phyloP scores from a whole-genome alignment of 1,140 invertebrate species.

The Yoshiicerus persimilis region DNA sequence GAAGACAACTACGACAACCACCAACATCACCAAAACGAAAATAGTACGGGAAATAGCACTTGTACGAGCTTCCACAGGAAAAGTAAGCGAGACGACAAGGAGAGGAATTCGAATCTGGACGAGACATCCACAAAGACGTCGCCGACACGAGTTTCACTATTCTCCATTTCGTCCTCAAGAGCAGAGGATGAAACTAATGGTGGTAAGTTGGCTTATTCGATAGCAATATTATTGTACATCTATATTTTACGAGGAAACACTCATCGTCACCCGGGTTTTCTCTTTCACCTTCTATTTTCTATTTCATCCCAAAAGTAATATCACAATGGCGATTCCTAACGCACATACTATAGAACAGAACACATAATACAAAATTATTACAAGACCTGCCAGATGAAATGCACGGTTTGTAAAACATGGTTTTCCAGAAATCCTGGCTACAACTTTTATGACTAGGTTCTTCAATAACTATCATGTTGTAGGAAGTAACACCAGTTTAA shows the following conservation, averaged over 20 bases:
- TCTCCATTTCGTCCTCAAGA: not conserved
- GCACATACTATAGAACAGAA: not conserved
- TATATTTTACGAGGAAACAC: not conserved
- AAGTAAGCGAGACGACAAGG: slow-evolving; percentile 11
- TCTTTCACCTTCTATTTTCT: not conserved
- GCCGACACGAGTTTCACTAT: not conserved
- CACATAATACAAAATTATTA: not conserved
- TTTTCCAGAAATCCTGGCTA: not conserved
- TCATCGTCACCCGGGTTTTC: not conserved
- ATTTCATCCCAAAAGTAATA: not conserved
- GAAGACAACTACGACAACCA: not conserved
- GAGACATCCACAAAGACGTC: not conserved
- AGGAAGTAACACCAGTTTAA: not conserved
- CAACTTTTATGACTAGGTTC: not conserved
- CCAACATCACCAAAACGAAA: not conserved
- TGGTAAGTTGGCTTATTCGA: not conserved
- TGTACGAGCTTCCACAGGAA: not conserved
- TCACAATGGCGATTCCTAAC: not conserved
- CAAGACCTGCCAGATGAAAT: not conserved
- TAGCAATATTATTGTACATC: not conserved
- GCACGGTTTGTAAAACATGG: not conserved
- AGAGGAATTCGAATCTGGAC: not conserved
- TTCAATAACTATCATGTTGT: not conserved
- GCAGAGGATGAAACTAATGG: not conserved
- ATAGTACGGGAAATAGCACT: not conserved